phyloP scores from a whole-genome alignment of 1,140 invertebrate genomes.

The Linepithema humile region DNA sequence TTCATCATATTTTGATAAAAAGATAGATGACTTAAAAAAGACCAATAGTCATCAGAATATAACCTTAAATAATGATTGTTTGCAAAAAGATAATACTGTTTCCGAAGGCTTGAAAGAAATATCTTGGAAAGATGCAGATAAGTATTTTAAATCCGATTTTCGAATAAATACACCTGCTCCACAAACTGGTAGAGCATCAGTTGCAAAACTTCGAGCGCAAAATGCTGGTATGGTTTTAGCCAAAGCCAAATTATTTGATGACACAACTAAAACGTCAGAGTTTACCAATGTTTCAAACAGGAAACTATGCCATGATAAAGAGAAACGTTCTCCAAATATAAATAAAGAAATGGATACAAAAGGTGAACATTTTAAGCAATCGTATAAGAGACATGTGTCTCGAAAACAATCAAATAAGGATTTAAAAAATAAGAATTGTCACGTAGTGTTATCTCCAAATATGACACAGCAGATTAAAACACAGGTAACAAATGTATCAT shows the following conservation, averaged over 20 bases:
- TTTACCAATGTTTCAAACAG: background rate
- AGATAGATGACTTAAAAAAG: constrained; percentile 79
- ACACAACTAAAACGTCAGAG: constrained; percentile 68
- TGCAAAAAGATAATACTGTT: background rate
- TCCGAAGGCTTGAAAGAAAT: constrained; percentile 60
- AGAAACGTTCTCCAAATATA: constrained; percentile 12
- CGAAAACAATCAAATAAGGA: constrained; percentile 60
- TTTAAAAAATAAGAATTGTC: constrained; percentile 65
- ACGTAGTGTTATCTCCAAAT: background rate
- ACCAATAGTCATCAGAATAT: constrained; percentile 76
- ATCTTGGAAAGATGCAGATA: constrained; percentile 82
- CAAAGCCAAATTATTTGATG: constrained; percentile 88
- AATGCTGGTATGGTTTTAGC: constrained; percentile 89
- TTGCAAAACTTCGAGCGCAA: constrained; percentile 86
- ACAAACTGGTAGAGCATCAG: constrained; percentile 86
- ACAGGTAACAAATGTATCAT: constrained; percentile 2
- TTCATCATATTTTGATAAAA: constrained; percentile 76
- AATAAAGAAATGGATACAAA: constrained; percentile 13
- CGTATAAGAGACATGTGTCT: background rate
- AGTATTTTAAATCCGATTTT: constrained; percentile 76
- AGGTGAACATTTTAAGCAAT: background rate
- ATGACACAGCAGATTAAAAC: background rate
- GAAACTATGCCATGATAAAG: constrained; percentile 31
- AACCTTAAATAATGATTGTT: constrained; percentile 32
- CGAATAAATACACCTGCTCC: constrained; percentile 68